Evolutionary conservation across 2,888 invertebrate genomes (phyloP).

Genomic region (Dioctria rufipes): DNA sequence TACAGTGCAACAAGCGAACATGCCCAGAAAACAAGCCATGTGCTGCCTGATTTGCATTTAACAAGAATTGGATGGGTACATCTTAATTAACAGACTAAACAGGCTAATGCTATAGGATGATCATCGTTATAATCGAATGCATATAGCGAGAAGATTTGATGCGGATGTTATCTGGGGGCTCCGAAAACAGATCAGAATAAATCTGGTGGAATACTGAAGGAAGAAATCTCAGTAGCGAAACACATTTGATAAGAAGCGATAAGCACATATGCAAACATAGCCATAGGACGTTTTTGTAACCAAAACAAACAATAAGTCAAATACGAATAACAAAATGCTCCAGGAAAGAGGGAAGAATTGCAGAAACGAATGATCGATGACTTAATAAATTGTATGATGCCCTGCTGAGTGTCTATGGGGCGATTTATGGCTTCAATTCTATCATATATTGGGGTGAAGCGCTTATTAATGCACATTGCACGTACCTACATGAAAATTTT

Average conservation of each 20-base stretch:
- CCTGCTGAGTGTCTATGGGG: slow-evolving; percentile 63
- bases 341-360: slow-evolving; percentile 10
- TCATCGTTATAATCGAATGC: slow-evolving; percentile 1
- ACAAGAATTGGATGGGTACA: slow-evolving; percentile 58
- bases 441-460: slow-evolving; percentile 40
- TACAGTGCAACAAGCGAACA: slow-evolving; percentile 51
- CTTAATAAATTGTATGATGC: slow-evolving; percentile 63
- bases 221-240: too few species aligned
- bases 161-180: not conserved
- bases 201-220: not conserved
- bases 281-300: too few species aligned
- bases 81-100: slow-evolving; percentile 58
- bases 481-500: slow-evolving; percentile 27
- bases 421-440: slow-evolving; percentile 60
- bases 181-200: slow-evolving; percentile 13
- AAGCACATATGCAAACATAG: too few species aligned
- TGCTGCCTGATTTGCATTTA: slow-evolving; percentile 60
- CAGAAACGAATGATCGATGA: slow-evolving; percentile 62
- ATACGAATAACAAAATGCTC: slow-evolving; percentile 8
- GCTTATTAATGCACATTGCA: slow-evolving; percentile 38
- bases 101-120: slow-evolving; percentile 17
- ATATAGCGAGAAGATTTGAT: not conserved
- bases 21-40: slow-evolving; percentile 56
- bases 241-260: too few species aligned
- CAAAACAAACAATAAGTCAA: too few species aligned